These are phyloP conservation scores for Myiozetetes cayanensis DNA, from an alignment of 2,113 vertebrate genomes.

Conservation along the genomic window DNA sequence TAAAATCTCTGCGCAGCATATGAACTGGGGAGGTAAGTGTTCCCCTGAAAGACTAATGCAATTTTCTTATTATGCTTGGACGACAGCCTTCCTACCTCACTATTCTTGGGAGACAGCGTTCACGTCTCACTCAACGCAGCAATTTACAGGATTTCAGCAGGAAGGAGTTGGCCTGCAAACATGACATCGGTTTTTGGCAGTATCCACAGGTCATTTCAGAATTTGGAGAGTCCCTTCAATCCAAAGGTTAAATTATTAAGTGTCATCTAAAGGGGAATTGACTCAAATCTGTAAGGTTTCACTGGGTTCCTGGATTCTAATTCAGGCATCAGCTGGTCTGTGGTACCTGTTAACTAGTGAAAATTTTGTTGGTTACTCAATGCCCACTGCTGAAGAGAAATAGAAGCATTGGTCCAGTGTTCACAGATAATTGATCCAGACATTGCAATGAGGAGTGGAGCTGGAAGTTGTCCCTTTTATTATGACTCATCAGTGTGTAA, in stretches of 20 bases:
- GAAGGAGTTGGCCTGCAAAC: slow-evolving; percentile 3
- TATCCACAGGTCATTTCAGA: background rate
- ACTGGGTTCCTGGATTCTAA: background rate
- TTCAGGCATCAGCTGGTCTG: background rate
- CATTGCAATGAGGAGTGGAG: background rate
- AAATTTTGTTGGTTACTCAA: background rate
- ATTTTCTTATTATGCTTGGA: slow-evolving; percentile 50
- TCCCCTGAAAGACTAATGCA: slow-evolving; percentile 52
- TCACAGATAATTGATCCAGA: background rate
- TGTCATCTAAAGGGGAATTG: background rate
- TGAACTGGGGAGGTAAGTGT: slow-evolving; percentile 40
- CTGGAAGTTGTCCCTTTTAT: background rate
- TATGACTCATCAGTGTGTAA: background rate
- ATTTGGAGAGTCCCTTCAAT: background rate
- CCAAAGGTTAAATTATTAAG: background rate
- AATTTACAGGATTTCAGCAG: slow-evolving; percentile 14
- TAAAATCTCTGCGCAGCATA: background rate
- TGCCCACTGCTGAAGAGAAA: background rate
- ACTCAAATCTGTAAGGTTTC: background rate
- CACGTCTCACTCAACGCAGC: background rate
- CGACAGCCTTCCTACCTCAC: background rate
- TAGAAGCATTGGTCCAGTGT: background rate
- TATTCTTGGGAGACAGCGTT: slow-evolving; percentile 19
- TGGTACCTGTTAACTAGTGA: background rate
- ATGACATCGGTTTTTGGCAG: background rate